Conservation (phyloP, 2,888 invertebrate species). For the Plebejus argus region DNA sequence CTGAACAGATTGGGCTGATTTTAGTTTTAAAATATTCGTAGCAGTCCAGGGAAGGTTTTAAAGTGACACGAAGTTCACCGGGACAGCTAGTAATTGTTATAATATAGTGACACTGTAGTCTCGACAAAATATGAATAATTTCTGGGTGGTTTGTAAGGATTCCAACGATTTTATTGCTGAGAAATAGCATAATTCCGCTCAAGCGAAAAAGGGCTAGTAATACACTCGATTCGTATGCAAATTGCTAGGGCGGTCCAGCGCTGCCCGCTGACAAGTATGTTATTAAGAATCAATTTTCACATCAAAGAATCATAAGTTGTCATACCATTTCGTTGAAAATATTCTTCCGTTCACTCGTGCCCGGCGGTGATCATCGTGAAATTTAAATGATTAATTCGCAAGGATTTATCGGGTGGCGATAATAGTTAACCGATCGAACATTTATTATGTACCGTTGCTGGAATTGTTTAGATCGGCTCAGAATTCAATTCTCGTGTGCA, state of each 20-base stretch:
- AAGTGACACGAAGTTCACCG: too few species aligned
- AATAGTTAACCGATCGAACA: background rate
- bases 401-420: constrained; percentile 1
- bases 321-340: constrained; percentile 30
- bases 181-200: constrained; percentile 34
- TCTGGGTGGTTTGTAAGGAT: constrained; percentile 37
- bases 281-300: constrained; percentile 75
- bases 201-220: constrained; percentile 38
- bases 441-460: constrained; percentile 37
- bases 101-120: constrained; percentile 25
- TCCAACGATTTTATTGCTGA: constrained; percentile 20
- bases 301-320: constrained; percentile 47
- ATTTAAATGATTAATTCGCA: constrained; percentile 9
- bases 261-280: constrained; percentile 60
- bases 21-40: too few species aligned
- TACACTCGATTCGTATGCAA: constrained; percentile 58
- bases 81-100: too few species aligned
- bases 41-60: too few species aligned
- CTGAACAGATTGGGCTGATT: too few species aligned
- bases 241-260: constrained; percentile 52
- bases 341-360: constrained; percentile 38
- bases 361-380: background rate
- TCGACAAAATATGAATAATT: constrained; percentile 41
- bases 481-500: constrained; percentile 40
- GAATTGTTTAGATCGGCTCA: constrained; percentile 41